A percentile compares a stretch with the other conserved stretches of the same genome.
These are phyloP conservation scores for Pangasius djambal DNA, from an alignment of 2,797 vertebrate genomes.

Conservation along the genomic window DNA sequence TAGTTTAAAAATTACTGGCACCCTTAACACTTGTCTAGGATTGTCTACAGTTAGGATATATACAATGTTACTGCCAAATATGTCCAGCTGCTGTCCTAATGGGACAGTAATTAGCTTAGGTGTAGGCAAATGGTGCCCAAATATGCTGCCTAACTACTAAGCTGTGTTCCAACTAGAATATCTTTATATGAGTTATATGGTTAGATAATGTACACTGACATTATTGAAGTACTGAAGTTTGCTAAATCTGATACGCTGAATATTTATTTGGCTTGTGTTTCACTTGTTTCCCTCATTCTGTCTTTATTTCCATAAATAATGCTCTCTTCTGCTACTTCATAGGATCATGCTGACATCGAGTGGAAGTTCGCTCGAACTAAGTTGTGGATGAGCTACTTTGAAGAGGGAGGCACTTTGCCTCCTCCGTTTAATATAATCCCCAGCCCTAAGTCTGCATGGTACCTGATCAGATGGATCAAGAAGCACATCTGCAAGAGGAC, in stretches of 20 bases:
- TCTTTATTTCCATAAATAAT: constrained; percentile 5
- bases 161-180: background rate
- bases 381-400: constrained; percentile 99
- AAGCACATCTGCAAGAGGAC: constrained; percentile 87
- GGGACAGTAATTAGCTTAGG: background rate
- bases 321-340: background rate
- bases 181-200: background rate
- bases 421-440: constrained; percentile 97
- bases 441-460: constrained; percentile 93
- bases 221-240: background rate
- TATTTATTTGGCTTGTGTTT: background rate
- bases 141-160: background rate
- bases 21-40: background rate
- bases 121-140: background rate
- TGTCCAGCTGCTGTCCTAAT: background rate
- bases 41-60: background rate
- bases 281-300: background rate
- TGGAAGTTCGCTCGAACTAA: constrained; percentile 99
- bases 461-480: constrained; percentile 90
- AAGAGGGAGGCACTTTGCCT: constrained; percentile 95
- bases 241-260: background rate
- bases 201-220: background rate
- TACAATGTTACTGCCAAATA: background rate
- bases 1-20: background rate
- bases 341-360: constrained; percentile 99